phyloP scores from a whole-genome alignment of 1,140 invertebrate genomes.

The silkworm (Bombyx mori) region ASM3026992v2 NC_085107.1:8667001-8667500 shows the following conservation, averaged over 20 bases:
- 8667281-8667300: constrained; percentile 59
- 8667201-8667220: constrained; percentile 66
- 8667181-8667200: constrained; percentile 69
- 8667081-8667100: constrained; percentile 57
- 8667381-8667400: constrained; percentile 37
- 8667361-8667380: constrained; percentile 27
- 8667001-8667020: constrained; percentile 17
- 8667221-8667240: constrained; percentile 61
- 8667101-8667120: constrained; percentile 65
- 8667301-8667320: constrained; percentile 44
- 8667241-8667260: constrained; percentile 53
- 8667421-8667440: constrained; percentile 42
- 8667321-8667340: constrained; percentile 24
- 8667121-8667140: constrained; percentile 61
- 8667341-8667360: constrained; percentile 13
- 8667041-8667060: constrained; percentile 39
- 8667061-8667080: constrained; percentile 45
- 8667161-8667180: constrained; percentile 61
- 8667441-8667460: constrained; percentile 10
- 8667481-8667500: constrained; percentile 38
- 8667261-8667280: constrained; percentile 59
- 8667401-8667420: constrained; percentile 47
- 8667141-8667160: constrained; percentile 57
- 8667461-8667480: constrained; percentile 27
- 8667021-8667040: constrained; percentile 29